Evolutionary conservation across 2,113 vertebrate genomes (phyloP).

Genomic region (Nyctereutes procyonoides): DNA sequence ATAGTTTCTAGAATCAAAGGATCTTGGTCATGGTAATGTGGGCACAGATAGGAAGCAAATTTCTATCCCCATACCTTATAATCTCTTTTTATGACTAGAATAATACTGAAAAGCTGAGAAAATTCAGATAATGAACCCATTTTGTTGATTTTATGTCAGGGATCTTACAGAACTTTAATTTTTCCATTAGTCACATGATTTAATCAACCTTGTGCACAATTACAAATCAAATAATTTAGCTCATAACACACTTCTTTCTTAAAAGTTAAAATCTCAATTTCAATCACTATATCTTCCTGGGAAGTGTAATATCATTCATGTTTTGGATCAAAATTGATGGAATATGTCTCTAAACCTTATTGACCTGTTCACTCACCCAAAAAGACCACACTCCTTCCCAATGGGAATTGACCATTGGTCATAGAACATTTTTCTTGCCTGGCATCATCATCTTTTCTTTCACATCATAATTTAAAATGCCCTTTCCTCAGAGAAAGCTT

Average conservation of each 20-base stretch:
- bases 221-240: constrained; percentile 20
- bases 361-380: background rate
- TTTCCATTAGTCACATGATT: constrained; percentile 1
- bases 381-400: background rate
- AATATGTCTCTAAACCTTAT: background rate
- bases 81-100: background rate
- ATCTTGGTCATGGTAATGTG: background rate
- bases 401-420: background rate
- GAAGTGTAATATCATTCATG: background rate
- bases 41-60: background rate
- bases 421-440: background rate
- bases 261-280: constrained; percentile 26
- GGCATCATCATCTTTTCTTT: background rate
- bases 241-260: background rate
- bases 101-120: background rate
- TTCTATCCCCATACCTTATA: background rate
- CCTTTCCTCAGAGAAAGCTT: background rate
- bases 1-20: background rate
- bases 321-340: background rate
- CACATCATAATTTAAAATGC: background rate
- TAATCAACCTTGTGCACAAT: background rate
- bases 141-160: background rate
- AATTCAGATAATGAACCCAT: background rate
- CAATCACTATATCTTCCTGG: background rate
- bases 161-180: background rate